These are phyloP conservation scores for Sarcophaga caerulescens DNA, from an alignment of 2,888 invertebrate genomes.

Conservation along the genomic window DNA sequence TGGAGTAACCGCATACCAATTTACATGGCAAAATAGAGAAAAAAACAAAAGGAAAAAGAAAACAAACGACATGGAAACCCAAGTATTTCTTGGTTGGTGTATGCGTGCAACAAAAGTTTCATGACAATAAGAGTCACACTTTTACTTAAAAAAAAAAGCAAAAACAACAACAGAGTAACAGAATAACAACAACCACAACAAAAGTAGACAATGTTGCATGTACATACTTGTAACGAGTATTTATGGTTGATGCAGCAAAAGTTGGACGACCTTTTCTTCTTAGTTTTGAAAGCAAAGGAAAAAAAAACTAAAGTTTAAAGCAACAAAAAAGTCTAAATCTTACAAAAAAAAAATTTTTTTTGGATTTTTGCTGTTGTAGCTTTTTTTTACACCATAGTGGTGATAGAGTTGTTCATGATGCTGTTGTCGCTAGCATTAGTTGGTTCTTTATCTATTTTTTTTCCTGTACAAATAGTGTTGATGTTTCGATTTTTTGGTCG, in stretches of 20 bases:
- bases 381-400: not conserved
- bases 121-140: conserved; percentile 29
- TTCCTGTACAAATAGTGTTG: not conserved
- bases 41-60: not conserved
- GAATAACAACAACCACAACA: not conserved
- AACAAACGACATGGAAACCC: not conserved
- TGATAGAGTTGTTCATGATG: not conserved
- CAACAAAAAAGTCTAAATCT: not conserved
- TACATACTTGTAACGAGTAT: conserved; percentile 22
- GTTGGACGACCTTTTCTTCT: not conserved
- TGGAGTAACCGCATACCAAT: conserved; percentile 42
- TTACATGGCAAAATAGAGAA: conserved; percentile 38
- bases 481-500: not conserved
- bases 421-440: not conserved
- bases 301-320: not conserved
- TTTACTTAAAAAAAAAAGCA: conserved; percentile 11
- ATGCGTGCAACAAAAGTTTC: not conserved
- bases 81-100: not conserved
- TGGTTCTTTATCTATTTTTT: not conserved
- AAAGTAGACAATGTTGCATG: conserved; percentile 32
- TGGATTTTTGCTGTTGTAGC: not conserved
- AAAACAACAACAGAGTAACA: not conserved
- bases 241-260: conserved; percentile 52
- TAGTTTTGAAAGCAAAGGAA: not conserved
- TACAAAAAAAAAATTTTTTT: not conserved